Conservation (phyloP, 2,113 vertebrate species). For the Embiotoca jacksoni region DNA sequence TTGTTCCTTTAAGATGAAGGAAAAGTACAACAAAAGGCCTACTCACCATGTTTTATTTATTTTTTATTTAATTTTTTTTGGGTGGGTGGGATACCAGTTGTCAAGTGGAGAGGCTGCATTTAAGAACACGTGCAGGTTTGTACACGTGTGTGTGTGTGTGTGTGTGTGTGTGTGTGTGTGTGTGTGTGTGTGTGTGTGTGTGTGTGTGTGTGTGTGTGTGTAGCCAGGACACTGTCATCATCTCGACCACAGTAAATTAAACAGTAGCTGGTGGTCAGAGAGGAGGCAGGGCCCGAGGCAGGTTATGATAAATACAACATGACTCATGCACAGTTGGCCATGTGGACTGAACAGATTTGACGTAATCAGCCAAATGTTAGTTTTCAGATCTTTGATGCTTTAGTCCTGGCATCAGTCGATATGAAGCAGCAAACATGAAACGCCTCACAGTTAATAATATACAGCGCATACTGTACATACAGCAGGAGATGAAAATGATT, state of each 20-base stretch:
- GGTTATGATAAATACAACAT: slow-evolving; percentile 48
- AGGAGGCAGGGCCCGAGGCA: slow-evolving; percentile 13
- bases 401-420: neutral
- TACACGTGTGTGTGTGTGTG: slow-evolving; percentile 15
- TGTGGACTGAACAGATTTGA: slow-evolving; percentile 43
- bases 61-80: slow-evolving; percentile 33
- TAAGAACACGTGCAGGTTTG: slow-evolving; percentile 34
- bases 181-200: slow-evolving; percentile 29
- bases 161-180: slow-evolving; percentile 12
- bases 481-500: slow-evolving; percentile 19
- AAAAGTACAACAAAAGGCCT: slow-evolving; percentile 50
- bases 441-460: slow-evolving; percentile 32
- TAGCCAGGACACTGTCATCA: slow-evolving; percentile 29
- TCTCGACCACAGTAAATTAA: slow-evolving; percentile 49
- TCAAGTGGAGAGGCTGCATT: slow-evolving; percentile 43
- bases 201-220: slow-evolving; percentile 21
- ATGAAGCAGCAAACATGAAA: neutral
- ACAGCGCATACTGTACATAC: slow-evolving; percentile 15
- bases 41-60: slow-evolving; percentile 25
- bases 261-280: slow-evolving; percentile 53
- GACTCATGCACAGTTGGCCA: slow-evolving; percentile 47
- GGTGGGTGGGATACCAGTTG: slow-evolving; percentile 63
- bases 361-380: slow-evolving; percentile 19
- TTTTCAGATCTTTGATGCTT: slow-evolving; percentile 26
- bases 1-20: slow-evolving; percentile 57